Percentiles rank a stretch among this genome's conserved stretches.
phyloP scores from a whole-genome alignment of 2,797 vertebrate genomes.

The Cossypha dichroa region DNA sequence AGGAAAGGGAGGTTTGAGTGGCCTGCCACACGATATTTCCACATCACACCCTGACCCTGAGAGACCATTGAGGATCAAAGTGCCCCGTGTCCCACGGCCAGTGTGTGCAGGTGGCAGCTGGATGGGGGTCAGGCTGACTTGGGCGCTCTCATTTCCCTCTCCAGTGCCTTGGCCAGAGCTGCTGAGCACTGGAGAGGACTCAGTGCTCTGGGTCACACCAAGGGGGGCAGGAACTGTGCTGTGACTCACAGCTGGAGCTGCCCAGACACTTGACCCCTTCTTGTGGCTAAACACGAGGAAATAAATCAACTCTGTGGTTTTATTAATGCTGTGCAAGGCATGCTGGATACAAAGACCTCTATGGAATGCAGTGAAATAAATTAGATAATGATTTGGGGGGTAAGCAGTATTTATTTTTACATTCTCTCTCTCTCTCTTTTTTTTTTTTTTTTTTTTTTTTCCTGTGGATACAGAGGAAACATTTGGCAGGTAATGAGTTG shows the following conservation, averaged over 20 bases:
- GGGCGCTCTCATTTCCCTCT: not conserved
- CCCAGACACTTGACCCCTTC: not conserved
- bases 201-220: not conserved
- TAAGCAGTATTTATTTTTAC: not conserved
- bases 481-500: not conserved
- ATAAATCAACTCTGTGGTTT: not conserved
- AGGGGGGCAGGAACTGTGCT: not conserved
- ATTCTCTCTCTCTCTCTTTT: not conserved
- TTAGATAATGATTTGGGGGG: not conserved
- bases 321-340: not conserved
- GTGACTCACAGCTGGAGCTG: not conserved
- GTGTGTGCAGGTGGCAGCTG: not conserved
- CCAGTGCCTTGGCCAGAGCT: not conserved
- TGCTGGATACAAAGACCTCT: not conserved
- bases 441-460: not conserved
- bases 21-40: not conserved
- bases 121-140: not conserved
- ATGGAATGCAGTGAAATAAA: not conserved
- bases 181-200: not conserved
- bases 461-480: not conserved
- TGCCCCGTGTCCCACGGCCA: not conserved
- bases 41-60: not conserved
- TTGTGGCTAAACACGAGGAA: not conserved
- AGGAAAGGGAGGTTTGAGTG: not conserved
- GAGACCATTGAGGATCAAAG: not conserved